Percentiles rank a stretch among this genome's conserved stretches.
Conservation (phyloP, 1,140 invertebrate species). For the Muscidifurax raptorellus region DNA sequence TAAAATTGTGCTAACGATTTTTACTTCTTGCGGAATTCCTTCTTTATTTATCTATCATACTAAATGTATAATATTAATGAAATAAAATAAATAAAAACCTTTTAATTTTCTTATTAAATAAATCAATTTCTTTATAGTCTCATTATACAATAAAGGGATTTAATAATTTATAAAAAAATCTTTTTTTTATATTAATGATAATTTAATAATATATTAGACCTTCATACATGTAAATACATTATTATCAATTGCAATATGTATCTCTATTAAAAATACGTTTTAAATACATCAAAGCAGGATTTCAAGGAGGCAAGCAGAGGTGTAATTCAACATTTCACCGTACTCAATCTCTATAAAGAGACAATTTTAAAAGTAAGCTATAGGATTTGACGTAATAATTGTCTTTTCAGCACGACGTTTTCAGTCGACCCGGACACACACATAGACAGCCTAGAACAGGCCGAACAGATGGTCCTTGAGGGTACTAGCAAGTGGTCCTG, state of each 20-base stretch:
- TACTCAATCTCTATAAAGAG: constrained; percentile 9
- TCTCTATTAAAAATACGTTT: not conserved
- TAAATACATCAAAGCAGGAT: not conserved
- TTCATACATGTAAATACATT: no score
- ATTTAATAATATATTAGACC: no score
- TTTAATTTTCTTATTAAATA: no score
- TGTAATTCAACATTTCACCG: not conserved
- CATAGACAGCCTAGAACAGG: constrained; percentile 96
- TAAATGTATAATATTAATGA: no score
- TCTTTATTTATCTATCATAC: no score
- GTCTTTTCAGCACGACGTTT: constrained; percentile 90
- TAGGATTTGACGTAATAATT: constrained; percentile 21
- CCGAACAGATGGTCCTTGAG: constrained; percentile 99
- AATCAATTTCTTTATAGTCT: no score
- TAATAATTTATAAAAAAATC: no score
- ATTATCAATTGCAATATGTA: not conserved
- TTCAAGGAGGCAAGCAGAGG: constrained; percentile 7
- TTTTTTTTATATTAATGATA: no score
- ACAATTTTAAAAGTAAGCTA: not conserved
- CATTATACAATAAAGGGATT: no score
- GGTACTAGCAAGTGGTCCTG: constrained; percentile 99
- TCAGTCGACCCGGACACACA: constrained; percentile 96
- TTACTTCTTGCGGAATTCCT: no score
- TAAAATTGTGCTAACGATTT: no score
- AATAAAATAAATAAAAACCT: no score